Evolutionary conservation across 2,797 vertebrate genomes (phyloP), one percentile per base, ranked within the genome.

Genomic region (Pteropus rufus): DNA sequence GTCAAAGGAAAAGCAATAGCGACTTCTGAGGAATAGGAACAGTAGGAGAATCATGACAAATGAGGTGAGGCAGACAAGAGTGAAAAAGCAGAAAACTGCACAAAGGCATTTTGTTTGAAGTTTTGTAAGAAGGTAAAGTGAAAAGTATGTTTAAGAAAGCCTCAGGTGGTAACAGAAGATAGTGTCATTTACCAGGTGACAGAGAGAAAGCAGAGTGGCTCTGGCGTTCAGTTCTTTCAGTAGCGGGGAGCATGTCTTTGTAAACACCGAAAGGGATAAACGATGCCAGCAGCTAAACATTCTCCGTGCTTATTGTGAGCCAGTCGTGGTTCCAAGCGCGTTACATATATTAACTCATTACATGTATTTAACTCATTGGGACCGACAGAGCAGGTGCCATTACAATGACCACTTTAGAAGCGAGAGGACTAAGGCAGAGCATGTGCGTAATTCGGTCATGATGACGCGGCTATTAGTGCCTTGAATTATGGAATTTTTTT

Each of bases 301-400:
- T 9, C 21, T n/a, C 0, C 0, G 26, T 7, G 49, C 36, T 58
- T 26, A 1, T 21, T 5, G 0, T 21, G 26, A 29, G 31, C 21
- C 18, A 18, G 36, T 18, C 23, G 0, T 3, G 1, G 7, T 70
- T 29, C 46, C 31, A 21, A 60, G 2, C 11, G 7, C 0, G 5
- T 76, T 81, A 2, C 4, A 6, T 70, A 1, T 34, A 29, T 64
- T 49, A 73, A 18, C 15, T 49, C 49, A 16, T 76, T 81, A 2
- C 4, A 8, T 75, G 1, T 39, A 26, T 64, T 26, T 62, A 62
- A 29, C 9, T 79, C 19, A 21, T 36, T 67, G 64, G 39, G 76
- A 34, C 52, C 2, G 3, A 4, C 12, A 24, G 69, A 39, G 29
- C 24, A 58, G 26, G 29, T 16, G n/a, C 26, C 41, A 0, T 64